Conservation (phyloP, 2,888 invertebrate genomes). For the Conomelus anceps region DNA sequence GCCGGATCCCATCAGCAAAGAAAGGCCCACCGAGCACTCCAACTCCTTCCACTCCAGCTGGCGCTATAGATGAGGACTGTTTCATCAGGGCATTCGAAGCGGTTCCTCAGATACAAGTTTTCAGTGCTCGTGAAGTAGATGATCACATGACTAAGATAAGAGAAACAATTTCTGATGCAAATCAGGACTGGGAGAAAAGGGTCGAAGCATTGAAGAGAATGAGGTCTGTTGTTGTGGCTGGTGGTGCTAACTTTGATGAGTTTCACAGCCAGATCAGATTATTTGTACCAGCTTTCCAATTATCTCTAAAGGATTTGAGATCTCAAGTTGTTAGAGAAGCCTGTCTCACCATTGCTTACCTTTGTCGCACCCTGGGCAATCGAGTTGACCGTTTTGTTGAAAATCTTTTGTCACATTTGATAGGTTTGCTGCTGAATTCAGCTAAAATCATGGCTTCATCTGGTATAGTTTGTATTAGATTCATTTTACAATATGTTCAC, state of each 20-base stretch:
- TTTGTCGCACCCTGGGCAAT: constrained; percentile 75
- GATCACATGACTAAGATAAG: constrained; percentile 70
- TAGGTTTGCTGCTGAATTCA: constrained; percentile 88
- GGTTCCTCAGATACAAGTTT: constrained; percentile 73
- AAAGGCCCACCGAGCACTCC: not conserved
- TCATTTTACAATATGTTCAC: constrained; percentile 79
- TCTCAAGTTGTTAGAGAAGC: constrained; percentile 95
- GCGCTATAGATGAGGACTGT: constrained; percentile 81
- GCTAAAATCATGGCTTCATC: constrained; percentile 91
- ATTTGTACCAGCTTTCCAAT: constrained; percentile 72
- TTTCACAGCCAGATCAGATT: constrained; percentile 71
- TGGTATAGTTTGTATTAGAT: constrained; percentile 76
- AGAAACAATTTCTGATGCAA: constrained; percentile 68
- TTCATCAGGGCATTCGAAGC: constrained; percentile 82
- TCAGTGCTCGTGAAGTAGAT: constrained; percentile 74
- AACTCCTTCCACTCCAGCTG: constrained; percentile 51
- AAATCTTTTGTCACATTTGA: constrained; percentile 70
- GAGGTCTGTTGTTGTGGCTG: constrained; percentile 73
- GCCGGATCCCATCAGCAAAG: not conserved
- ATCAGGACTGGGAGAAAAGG: constrained; percentile 89
- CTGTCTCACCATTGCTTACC: constrained; percentile 88
- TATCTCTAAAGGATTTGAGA: constrained; percentile 73
- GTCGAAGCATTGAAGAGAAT: constrained; percentile 84
- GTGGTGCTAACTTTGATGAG: constrained; percentile 65
- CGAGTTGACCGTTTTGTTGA: constrained; percentile 84